A percentile compares a stretch with the other conserved stretches of the same genome.
Evolutionary conservation across 1,140 invertebrate genomes (phyloP).

Genomic region (Trinorchestia longiramus): DNA sequence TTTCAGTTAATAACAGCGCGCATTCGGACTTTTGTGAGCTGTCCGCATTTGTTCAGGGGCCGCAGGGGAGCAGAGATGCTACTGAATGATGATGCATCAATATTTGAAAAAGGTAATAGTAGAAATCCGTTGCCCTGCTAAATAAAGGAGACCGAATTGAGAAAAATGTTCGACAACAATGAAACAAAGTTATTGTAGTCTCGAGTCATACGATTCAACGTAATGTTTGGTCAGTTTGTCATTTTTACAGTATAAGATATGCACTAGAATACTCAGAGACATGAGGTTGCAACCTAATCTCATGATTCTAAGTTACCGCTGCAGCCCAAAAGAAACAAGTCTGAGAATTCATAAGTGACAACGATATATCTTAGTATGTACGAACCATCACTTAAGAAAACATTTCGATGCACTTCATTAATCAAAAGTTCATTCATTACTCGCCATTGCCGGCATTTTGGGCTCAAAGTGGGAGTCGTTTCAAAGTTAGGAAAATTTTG

Average conservation of each 20-base stretch:
- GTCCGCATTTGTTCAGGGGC: constrained; percentile 12
- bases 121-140: background rate
- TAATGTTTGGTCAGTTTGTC: background rate
- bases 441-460: background rate
- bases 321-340: background rate
- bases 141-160: background rate
- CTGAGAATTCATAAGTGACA: background rate
- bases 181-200: background rate
- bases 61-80: background rate
- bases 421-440: background rate
- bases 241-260: background rate
- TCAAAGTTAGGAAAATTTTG: background rate
- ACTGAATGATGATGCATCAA: constrained; percentile 15
- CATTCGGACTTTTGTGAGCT: constrained; percentile 1
- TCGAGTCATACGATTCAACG: background rate
- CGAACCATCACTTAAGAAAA: background rate
- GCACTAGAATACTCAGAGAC: background rate
- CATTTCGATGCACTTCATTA: background rate
- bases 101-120: background rate
- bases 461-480: background rate
- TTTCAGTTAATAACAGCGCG: background rate
- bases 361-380: background rate
- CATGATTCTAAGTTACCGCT: background rate
- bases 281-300: background rate
- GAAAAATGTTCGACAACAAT: background rate